Base-by-base conservation (phyloP, 2,888 invertebrate species). In the Eustalomyia histrio region DNA sequence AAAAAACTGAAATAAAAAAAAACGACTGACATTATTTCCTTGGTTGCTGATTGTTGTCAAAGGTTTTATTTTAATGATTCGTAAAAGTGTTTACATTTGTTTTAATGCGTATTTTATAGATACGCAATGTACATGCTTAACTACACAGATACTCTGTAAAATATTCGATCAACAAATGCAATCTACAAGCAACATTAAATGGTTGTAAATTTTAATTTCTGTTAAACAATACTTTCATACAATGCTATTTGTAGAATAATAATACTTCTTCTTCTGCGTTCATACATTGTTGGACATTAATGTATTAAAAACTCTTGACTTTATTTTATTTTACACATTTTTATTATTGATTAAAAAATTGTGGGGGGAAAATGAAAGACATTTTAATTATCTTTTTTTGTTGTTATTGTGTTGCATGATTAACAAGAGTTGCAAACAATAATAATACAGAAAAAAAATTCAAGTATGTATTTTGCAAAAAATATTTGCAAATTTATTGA, bases 41-140 rank as follows among this genome's bases (percentile, higher is more conserved):
- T n/a, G 17, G 14, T 12, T 53, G 16, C 33, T 50, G 50, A 39
- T 35, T 35, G 58, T 68, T 64, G 58, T 73, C 63, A 80, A 68
- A 73, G 80, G 75, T 76, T 78, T 81, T 78, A 78, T 75, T 78
- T 78, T 81, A 78, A 81, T 81, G 78, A 81, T 55, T 75, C 81
- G 81, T 74, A 78, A 81, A 81, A 78, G 78, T 81, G 81, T 81
- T 81, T 75, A 67, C 71, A 81, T 81, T 78, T 67, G 78, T 74
- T 81, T 78, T 81, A 72, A 81, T 75, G 67, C 4, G 33, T 67
- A 60, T 78, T 67, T 55, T 43, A 50, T 52, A 63, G 67, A 57
- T 67, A 67, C 39, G 43, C 61, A 55, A 29, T 16, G 57, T 0
- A 39, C 35, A 18, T 29, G 58, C 33, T 6, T 29, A 29, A 33